Evolutionary conservation across 2,888 invertebrate genomes (phyloP), one percentile per base, ranked within the genome.

Genomic region (Trichopria drosophilae): DNA sequence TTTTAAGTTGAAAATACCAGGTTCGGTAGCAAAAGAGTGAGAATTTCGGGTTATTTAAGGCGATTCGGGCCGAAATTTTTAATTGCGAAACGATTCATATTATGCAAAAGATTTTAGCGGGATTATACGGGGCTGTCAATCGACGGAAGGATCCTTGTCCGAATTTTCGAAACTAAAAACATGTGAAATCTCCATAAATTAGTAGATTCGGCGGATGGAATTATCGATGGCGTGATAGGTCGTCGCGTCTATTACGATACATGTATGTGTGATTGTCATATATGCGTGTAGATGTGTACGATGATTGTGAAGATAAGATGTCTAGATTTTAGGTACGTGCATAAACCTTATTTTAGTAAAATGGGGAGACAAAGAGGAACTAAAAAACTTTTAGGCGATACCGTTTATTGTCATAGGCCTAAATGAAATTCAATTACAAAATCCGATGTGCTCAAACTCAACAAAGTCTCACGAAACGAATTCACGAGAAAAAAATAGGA

Each of bases 381-480:
- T 50, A 48, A 48, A 58, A 44, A 39, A 50, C 54, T 55, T 48
- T 54, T 47, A 51, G 50, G 49, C 36, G 52, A 42, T 45, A 57
- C 48, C 55, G 55, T 59, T 47, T 48, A 57, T 59, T 61, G 62
- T 61, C 61, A 62, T 63, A 65, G 64, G 61, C 66, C 64, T 64
- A 65, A 65, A 59, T 51, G 44, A 59, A 65, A 66, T 67, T 69
- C 65, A 67, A 67, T 71, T 69, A 72, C 62, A 65, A 67, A 68
- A 65, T 69, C 65, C 66, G 63, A 67, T 64, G 61, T 71, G 73
- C 72, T 72, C 71, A 72, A 72, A 66, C 65, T 64, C 58, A 65
- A 63, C 58, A 66, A 64, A 62, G 59, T 66, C 62, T 65, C 63
- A 63, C 53, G 57, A 59, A 59, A 55, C 53, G 51, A 57, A 60